Evolutionary conservation across 1,140 invertebrate genomes (phyloP).

Genomic region (Habropoda laboriosa): DNA sequence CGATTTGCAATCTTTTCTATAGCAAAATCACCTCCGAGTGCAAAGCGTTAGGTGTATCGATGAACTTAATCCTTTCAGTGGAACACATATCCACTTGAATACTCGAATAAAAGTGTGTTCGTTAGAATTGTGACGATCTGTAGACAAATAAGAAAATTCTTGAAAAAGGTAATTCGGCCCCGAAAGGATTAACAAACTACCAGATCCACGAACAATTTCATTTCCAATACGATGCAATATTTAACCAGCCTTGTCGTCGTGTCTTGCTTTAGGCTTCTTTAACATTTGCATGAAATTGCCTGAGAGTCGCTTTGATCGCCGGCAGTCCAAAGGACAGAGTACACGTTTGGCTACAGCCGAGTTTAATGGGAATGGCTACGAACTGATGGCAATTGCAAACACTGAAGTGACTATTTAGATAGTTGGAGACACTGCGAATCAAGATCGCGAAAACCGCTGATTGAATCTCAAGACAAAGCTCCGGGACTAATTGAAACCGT

Average conservation of each 20-base stretch:
- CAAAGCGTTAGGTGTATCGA: no score
- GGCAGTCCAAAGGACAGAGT: constrained; percentile 31
- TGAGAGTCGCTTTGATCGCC: constrained; percentile 52
- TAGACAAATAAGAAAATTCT: no score
- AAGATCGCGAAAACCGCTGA: constrained; percentile 1
- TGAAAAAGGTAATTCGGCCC: no score
- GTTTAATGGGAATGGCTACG: constrained; percentile 46
- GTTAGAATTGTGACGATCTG: no score
- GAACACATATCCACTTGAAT: no score
- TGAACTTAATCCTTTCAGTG: no score
- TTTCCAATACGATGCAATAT: not conserved
- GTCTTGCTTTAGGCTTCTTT: constrained; percentile 36
- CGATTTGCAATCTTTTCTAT: no score
- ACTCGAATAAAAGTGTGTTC: no score
- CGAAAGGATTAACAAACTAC: not conserved
- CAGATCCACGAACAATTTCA: not conserved
- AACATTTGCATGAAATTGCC: constrained; percentile 62
- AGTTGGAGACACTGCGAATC: not conserved
- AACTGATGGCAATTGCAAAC: constrained; percentile 30
- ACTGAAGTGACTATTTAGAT: not conserved
- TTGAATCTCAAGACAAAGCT: not conserved
- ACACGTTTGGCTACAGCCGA: constrained; percentile 12
- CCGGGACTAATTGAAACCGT: not conserved
- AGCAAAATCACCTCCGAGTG: no score
- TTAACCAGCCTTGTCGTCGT: not conserved